These are phyloP conservation scores for Poecilia picta DNA, from an alignment of 2,797 vertebrate genomes.

Conservation along the genomic window DNA sequence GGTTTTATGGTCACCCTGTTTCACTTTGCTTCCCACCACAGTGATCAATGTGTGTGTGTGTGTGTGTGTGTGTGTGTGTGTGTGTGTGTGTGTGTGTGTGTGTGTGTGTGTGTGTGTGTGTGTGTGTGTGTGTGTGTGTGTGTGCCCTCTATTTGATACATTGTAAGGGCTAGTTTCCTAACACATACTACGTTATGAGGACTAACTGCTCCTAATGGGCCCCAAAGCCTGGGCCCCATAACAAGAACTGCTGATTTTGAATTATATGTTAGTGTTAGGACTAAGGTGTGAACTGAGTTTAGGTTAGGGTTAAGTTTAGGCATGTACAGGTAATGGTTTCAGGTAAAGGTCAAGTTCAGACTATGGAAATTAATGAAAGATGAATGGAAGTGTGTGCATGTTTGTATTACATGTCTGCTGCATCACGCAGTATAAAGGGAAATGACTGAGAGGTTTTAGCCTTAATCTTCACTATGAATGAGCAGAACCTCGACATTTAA, in stretches of 20 bases:
- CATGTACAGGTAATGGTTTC: too few relatives aligned
- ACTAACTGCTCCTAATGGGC: too few relatives aligned
- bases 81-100: not conserved
- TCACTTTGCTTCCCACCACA: constrained; percentile 56
- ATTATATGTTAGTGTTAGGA: too few relatives aligned
- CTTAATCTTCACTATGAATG: not conserved
- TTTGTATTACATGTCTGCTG: not conserved
- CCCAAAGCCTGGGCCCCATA: too few relatives aligned
- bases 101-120: constrained; percentile 4
- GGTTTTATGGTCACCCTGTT: constrained; percentile 72
- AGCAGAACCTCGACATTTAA: not conserved
- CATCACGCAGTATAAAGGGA: not conserved
- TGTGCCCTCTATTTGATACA: not conserved
- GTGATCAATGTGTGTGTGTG: constrained; percentile 15
- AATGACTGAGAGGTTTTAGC: too few relatives aligned
- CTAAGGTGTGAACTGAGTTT: too few relatives aligned
- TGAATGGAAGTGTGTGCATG: not conserved
- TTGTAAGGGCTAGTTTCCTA: too few relatives aligned
- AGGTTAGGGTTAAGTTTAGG: too few relatives aligned
- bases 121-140: not conserved
- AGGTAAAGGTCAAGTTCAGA: too few relatives aligned
- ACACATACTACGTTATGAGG: too few relatives aligned
- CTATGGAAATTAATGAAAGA: too few relatives aligned
- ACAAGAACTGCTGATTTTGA: too few relatives aligned
- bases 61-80: constrained; percentile 3